Evolutionary conservation across 1,140 invertebrate genomes (phyloP), one percentile per base, ranked within the genome.

Genomic region (Aphelinus atriplicis): DNA sequence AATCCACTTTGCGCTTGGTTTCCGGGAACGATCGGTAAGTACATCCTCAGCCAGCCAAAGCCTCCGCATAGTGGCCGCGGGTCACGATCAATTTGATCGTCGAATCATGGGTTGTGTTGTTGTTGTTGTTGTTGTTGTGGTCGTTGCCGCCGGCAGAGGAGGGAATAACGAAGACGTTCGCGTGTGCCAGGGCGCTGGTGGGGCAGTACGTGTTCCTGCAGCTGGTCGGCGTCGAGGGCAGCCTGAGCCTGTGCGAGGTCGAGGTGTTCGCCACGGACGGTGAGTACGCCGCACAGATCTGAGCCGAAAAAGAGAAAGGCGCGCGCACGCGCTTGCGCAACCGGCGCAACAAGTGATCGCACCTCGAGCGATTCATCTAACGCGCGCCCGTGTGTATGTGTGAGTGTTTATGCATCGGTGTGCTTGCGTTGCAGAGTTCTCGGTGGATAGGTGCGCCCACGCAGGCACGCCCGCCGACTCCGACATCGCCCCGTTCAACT

Each of bases 1-100:
- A 97, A 97, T 89, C 94, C 95, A 53, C 87, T 97, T 1, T 97
- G 96, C 82, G 95, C 95, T 9, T 97, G 96, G 96, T 96, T 95
- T 86, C 95, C 96, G 0, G 95, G 95, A 68, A 95, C 95, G n/a
- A 92, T 96, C 61, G 94, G 94, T 95, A 87, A 90, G 90, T 84
- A 53, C 61, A 3, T 7, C 47, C n/a, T 9, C 42, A 56, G 42
- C 7, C 3, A 60, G 58, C 9, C 1, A 53, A 6, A n/a, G 63
- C 63, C 2, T n/a, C 4, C 1, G 7, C 3, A 45, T 63, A 43
- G 6, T 26, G 26, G 58, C 2, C 9, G 46, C 61, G 46, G 45
- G 45, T 47, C 2, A 7, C 7, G n/a, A 2, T 65, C 65, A 2
- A 1, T 67, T 67, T 10, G 26, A 26, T 26, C 26, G 26, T 26